Evolutionary conservation across 2,888 invertebrate species (phyloP).

Genomic region (Pheosia tremula): DNA sequence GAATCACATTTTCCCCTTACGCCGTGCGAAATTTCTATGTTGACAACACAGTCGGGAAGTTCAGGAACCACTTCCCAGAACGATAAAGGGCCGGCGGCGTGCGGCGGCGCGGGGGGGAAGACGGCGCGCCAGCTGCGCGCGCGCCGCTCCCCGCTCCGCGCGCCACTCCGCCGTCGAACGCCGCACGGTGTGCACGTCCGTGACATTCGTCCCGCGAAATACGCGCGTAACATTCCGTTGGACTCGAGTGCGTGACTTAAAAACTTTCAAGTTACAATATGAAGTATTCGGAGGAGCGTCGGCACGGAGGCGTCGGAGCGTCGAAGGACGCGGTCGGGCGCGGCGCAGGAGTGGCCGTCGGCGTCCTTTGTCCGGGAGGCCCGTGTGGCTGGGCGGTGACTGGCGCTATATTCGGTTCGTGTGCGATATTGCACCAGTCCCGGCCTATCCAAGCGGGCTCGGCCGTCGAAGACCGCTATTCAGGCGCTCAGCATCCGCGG

Average conservation of each 20-base stretch:
- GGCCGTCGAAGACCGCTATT: slow-evolving; percentile 76
- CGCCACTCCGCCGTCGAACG: slow-evolving; percentile 67
- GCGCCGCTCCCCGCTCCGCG: slow-evolving; percentile 71
- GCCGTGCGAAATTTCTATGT: slow-evolving; percentile 49
- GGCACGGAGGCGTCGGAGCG: slow-evolving; percentile 36
- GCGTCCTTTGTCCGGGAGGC: slow-evolving; percentile 75
- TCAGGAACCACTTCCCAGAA: slow-evolving; percentile 85
- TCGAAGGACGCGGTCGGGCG: slow-evolving; percentile 48
- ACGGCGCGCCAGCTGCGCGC: slow-evolving; percentile 78
- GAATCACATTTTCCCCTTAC: slow-evolving; percentile 47
- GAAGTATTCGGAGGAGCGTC: slow-evolving; percentile 39
- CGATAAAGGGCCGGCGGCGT: slow-evolving; percentile 75
- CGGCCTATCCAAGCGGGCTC: slow-evolving; percentile 84
- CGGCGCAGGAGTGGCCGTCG: slow-evolving; percentile 65
- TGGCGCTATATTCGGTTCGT: slow-evolving; percentile 81
- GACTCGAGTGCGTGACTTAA: slow-evolving; percentile 56
- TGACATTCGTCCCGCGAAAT: slow-evolving; percentile 40
- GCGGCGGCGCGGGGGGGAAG: slow-evolving; percentile 52
- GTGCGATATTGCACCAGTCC: slow-evolving; percentile 85
- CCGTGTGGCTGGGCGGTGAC: slow-evolving; percentile 82
- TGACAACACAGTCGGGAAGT: slow-evolving; percentile 79
- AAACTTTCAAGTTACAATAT: slow-evolving; percentile 50
- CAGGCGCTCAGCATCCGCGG: slow-evolving; percentile 77
- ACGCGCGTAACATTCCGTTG: slow-evolving; percentile 67
- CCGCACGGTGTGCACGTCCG: slow-evolving; percentile 50